A percentile compares a stretch with the other conserved stretches of the same genome.
Conservation (phyloP, 1,140 invertebrate genomes). For the Bombyx mandarina region DNA sequence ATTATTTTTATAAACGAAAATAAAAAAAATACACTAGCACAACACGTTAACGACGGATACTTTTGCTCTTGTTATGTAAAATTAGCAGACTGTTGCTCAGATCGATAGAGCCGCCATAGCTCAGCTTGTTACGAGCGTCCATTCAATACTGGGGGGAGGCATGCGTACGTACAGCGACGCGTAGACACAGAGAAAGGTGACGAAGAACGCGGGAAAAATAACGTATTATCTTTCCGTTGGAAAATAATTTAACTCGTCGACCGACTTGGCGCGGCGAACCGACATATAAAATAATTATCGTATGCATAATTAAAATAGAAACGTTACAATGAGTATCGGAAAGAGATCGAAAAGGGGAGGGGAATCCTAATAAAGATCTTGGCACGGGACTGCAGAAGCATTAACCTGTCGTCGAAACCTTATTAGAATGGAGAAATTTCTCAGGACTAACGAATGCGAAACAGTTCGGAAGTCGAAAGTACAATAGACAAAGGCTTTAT, state of each 20-base stretch:
- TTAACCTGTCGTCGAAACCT: no score
- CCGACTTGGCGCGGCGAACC: neutral
- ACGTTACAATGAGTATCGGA: no score
- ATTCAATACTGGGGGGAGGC: constrained; percentile 55
- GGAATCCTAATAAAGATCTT: no score
- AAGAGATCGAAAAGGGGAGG: no score
- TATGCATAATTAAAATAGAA: no score
- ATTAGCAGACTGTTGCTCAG: constrained; percentile 36
- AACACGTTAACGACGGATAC: constrained; percentile 9
- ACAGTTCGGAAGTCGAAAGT: no score
- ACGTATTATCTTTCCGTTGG: constrained; percentile 38
- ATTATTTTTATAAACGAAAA: constrained; percentile 11
- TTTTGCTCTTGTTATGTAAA: constrained; percentile 27
- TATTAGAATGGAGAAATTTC: no score
- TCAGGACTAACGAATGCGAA: no score
- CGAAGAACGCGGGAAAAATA: constrained; percentile 52
- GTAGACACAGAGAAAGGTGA: constrained; percentile 19
- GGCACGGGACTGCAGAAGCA: no score
- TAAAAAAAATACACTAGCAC: constrained; percentile 7
- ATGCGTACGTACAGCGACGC: constrained; percentile 49
- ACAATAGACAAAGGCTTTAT: no score
- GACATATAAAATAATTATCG: neutral
- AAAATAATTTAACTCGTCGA: neutral
- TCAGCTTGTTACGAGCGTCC: constrained; percentile 24
- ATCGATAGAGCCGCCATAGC: constrained; percentile 38